Evolutionary conservation across 1,140 invertebrate genomes (phyloP), one percentile per base, ranked within the genome.

Genomic region (Oedothorax gibbosus): DNA sequence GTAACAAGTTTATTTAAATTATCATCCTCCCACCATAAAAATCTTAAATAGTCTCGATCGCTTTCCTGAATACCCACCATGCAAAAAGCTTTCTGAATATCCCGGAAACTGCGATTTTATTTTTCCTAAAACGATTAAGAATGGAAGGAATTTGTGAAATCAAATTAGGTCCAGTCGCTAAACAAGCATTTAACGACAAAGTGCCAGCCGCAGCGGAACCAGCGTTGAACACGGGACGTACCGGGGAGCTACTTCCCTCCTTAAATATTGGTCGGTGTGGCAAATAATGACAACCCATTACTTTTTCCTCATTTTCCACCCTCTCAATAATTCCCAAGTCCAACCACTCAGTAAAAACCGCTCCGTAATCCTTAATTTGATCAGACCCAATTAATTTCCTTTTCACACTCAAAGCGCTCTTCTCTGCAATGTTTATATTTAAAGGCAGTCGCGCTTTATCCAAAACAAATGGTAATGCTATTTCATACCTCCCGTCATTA

Each of bases 41-140:
- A 82, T n/a, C 68, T 14, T 65, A 82, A 60, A 82, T 50, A 73
- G 35, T 82, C 57, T 12, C 11, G 35, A 82, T 82, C 69, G 72
- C 73, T 53, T 57, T 62, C 68, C 15, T 57, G 49, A 18, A 82
- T 72, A 60, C 9, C 14, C 15, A 60, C 72, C 18, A 60, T 12
- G 3, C 5, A 82, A 21, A 83, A 83, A 7, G 69, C 80, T 21
- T 75, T 72, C 50, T 75, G 50, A n/a, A 73, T 73, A 64, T 83
- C 57, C 20, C 21, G 49, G 60, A 21, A 18, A 73, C 57, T 51
- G 12, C 60, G 21, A 83, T 15, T 8, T 53, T 53, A 14, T 64
- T 64, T 62, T 53, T 73, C 18, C 57, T 54, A 72, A 82, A 53
- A 15, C n/a, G 9, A 64, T 73, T 73, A 18, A 69, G 66, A 69